Base-by-base conservation (phyloP, 1,140 invertebrate species). In the Drosophila nasuta region DNA sequence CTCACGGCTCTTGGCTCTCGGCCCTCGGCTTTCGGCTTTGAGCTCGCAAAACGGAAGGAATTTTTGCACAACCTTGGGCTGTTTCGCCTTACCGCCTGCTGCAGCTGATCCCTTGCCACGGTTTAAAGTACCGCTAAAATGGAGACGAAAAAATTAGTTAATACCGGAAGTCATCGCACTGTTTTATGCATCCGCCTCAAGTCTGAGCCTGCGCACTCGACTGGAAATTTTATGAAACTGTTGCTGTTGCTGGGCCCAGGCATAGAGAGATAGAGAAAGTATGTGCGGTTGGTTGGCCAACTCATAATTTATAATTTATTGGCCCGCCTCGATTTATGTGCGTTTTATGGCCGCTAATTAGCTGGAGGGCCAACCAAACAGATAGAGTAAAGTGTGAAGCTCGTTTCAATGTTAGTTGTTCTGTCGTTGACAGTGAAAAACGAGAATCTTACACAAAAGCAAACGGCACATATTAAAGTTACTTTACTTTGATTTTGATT, bases 301-400 rank as follows among this genome's bases (percentile, higher is more conserved):
- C 67, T 89, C 78, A 81, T 89, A 89, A 89, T 89, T 85, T 89
- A 85, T 89, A 89, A 89, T 89, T 89, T 89, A 89, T 89, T 89
- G 81, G 77, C 49, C 59, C 41, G 75, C 62, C 60, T 72, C 68
- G 73, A 85, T 89, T 88, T 89, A 88, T 88, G 81, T 89, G 85
- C 77, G 74, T 81, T 88, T 88, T 88, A 88, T 88, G 85, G 85
- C 62, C 67, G 85, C 85, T 88, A 88, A 88, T 88, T 88, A 88
- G 83, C 83, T 57, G 73, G 73, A 52, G 66, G 73, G 58, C 77
- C 57, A 65, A 46, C 41, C 20, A 8, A 57, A 57, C 45, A 70
- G 66, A 43, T 38, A 52, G 5, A 10, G 25, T 46, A 65, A 4
- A 51, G 17, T 69, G 54, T 15, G 5, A 15, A 49, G 11, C 20